These are phyloP conservation scores for Alauda arvensis DNA, from an alignment of 2,797 vertebrate species.

Conservation along the genomic window DNA sequence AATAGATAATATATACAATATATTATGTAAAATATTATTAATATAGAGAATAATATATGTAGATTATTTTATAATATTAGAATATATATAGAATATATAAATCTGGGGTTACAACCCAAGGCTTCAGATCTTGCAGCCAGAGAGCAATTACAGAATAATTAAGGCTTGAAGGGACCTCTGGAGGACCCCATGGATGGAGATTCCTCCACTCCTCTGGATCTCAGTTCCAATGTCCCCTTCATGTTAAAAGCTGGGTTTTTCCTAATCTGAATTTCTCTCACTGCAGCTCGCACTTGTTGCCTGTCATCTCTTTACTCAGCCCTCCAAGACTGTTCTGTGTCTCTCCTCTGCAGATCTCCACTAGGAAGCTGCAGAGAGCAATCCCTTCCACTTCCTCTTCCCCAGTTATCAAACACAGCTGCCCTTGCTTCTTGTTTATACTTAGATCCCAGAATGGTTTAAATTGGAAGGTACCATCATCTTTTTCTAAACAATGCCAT, in stretches of 20 bases:
- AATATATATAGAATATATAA: not conserved
- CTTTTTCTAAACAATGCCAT: fast-evolving
- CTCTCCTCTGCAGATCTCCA: not conserved
- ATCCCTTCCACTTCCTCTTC: not conserved
- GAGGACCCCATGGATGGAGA: not conserved
- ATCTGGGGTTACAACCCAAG: not conserved
- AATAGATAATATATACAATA: not conserved
- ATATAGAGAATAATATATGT: not conserved
- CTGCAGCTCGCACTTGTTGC: not conserved
- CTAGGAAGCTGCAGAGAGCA: not conserved
- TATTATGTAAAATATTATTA: not conserved
- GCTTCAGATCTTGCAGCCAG: not conserved
- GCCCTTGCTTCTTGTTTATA: not conserved
- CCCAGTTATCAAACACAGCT: not conserved
- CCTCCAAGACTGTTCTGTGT: not conserved
- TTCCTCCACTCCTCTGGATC: not conserved
- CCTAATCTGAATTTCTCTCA: not conserved
- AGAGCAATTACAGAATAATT: not conserved
- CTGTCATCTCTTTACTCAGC: not conserved
- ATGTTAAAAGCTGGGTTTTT: fast-evolving
- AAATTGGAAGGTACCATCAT: not conserved
- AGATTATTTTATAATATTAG: not conserved
- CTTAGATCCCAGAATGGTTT: not conserved
- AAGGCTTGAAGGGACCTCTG: not conserved
- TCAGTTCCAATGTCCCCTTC: not conserved